Percentiles rank a stretch among this genome's conserved stretches.
Evolutionary conservation across 1,140 invertebrate genomes (phyloP).

Genomic region (Megalopta genalis): DNA sequence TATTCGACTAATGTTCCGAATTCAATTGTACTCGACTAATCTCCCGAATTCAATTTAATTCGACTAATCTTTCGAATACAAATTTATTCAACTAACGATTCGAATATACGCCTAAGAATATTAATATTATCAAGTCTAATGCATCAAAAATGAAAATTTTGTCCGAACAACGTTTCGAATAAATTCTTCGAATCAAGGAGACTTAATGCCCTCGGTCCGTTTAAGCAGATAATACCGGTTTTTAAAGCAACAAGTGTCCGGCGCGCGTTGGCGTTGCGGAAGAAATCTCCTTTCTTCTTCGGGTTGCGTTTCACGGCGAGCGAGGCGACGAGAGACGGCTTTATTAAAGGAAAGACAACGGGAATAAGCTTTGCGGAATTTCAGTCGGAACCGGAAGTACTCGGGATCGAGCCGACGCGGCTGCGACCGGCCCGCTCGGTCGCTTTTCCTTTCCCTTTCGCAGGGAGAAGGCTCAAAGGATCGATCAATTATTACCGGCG

Average conservation of each 20-base stretch:
- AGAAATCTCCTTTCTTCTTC: not conserved
- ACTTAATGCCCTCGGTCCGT: not conserved
- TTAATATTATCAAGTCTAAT: too few species aligned
- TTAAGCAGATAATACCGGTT: conserved; percentile 3
- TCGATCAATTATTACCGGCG: not conserved
- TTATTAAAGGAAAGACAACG: not conserved
- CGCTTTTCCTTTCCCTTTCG: too few species aligned
- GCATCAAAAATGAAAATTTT: too few species aligned
- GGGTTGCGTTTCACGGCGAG: not conserved
- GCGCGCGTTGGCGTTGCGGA: not conserved
- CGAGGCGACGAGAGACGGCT: not conserved
- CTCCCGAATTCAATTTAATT: too few species aligned
- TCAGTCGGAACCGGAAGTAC: not conserved
- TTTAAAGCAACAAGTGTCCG: conserved; percentile 37
- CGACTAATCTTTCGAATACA: too few species aligned
- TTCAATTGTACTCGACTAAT: too few species aligned
- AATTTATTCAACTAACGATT: too few species aligned
- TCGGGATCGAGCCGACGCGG: too few species aligned
- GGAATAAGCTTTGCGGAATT: not conserved
- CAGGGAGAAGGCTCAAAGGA: not conserved
- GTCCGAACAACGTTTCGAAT: too few species aligned
- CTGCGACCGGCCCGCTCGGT: too few species aligned
- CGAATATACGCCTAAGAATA: too few species aligned
- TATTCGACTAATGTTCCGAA: too few species aligned
- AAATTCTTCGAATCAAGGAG: not conserved